A percentile compares a stretch with the other conserved stretches of the same genome.
Evolutionary conservation across 1,140 invertebrate species (phyloP).

Genomic region (Callitettix versicolor): DNA sequence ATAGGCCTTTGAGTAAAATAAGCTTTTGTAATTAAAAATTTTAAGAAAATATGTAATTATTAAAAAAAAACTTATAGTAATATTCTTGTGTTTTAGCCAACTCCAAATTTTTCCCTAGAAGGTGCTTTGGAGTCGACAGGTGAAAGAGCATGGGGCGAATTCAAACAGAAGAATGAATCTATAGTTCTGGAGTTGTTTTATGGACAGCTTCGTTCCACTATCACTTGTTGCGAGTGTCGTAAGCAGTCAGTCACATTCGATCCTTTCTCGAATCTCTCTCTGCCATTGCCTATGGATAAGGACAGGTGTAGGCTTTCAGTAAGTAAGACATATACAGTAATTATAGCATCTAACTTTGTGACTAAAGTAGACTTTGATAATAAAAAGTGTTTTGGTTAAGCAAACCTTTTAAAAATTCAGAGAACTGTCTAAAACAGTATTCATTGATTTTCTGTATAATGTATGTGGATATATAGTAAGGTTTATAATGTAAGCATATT

Average conservation of each 20-base stretch:
- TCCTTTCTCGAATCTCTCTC: conserved; percentile 77
- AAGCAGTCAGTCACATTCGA: conserved; percentile 78
- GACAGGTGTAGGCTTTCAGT: conserved; percentile 24
- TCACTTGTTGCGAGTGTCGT: conserved; percentile 62
- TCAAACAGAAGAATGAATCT: conserved; percentile 60
- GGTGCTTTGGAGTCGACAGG: conserved; percentile 36
- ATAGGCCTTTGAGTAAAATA: too few species aligned
- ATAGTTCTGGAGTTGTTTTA: conserved; percentile 74
- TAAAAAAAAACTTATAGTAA: background rate
- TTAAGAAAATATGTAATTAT: background rate
- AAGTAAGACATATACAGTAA: too few species aligned
- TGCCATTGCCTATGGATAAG: conserved; percentile 57
- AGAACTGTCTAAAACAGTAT: too few species aligned
- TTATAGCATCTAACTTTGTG: too few species aligned
- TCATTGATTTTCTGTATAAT: too few species aligned
- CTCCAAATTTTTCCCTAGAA: conserved; percentile 19
- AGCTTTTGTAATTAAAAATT: too few species aligned
- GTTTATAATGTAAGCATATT: too few species aligned
- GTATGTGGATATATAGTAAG: too few species aligned
- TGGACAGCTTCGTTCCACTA: conserved; percentile 76
- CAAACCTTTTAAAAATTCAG: too few species aligned
- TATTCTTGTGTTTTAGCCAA: conserved; percentile 19
- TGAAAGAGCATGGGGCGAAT: conserved; percentile 65
- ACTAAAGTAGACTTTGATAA: too few species aligned
- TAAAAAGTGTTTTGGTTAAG: too few species aligned